These are phyloP conservation scores for Notamacropus eugenii DNA, from an alignment of 2,797 vertebrate species.

Conservation along the genomic window DNA sequence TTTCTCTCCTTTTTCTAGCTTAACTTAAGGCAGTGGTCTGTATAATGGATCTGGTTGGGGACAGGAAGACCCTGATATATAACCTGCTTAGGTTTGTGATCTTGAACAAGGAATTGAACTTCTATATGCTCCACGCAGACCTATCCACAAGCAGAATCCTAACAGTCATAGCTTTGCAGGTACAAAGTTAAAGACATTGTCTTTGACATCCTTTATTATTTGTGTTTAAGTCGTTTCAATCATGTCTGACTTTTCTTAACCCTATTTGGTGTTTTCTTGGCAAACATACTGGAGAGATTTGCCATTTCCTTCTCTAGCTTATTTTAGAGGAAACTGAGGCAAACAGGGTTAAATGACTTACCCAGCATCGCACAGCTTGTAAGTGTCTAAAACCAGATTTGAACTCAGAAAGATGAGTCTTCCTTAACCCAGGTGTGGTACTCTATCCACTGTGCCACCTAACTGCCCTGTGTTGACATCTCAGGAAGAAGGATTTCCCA, in stretches of 20 bases:
- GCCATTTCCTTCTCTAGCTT: background rate
- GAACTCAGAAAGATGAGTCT: background rate
- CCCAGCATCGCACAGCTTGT: background rate
- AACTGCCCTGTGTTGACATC: background rate
- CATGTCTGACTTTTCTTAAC: background rate
- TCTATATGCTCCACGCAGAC: background rate
- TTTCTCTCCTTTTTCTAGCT: background rate
- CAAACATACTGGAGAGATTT: background rate
- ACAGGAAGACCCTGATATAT: background rate
- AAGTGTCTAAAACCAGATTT: background rate
- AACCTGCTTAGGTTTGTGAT: background rate
- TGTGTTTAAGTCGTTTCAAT: background rate
- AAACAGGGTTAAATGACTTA: background rate
- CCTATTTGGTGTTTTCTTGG: no score
- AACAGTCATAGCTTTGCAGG: background rate
- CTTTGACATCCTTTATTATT: background rate
- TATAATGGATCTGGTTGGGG: background rate
- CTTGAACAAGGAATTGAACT: background rate
- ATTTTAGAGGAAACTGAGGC: background rate
- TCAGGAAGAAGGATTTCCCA: background rate
- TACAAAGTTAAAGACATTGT: background rate
- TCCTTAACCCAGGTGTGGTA: background rate
- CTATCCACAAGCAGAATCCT: background rate
- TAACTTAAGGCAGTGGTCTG: background rate
- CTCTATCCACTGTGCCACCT: background rate